phyloP scores from a whole-genome alignment of 2,113 vertebrate genomes.

The Neoarius graeffei region DNA sequence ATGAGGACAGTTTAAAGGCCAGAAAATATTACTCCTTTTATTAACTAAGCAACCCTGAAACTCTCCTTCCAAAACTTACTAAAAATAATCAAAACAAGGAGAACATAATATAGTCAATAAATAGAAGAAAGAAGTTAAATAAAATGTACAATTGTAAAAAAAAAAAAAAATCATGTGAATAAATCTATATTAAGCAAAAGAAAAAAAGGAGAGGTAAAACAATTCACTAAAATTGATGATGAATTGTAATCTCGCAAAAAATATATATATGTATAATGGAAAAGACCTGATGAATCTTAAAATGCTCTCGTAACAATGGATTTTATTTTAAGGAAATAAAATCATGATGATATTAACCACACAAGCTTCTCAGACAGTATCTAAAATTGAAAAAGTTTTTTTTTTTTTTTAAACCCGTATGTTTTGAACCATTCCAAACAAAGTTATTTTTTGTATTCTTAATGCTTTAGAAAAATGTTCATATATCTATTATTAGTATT shows the following conservation, averaged over 20 bases:
- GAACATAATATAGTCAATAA: conserved; percentile 75
- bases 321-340: conserved; percentile 60
- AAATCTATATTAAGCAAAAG: conserved; percentile 64
- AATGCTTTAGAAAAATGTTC: conserved; percentile 83
- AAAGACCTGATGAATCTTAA: conserved; percentile 60
- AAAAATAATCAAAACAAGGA: conserved; percentile 64
- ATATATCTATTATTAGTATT: conserved; percentile 81
- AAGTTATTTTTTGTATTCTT: conserved; percentile 73
- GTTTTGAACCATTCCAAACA: conserved; percentile 78
- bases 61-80: conserved; percentile 61
- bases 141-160: conserved; percentile 51
- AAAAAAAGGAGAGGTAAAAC: conserved; percentile 58
- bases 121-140: conserved; percentile 75
- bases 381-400: conserved; percentile 60
- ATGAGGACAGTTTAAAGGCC: conserved; percentile 58
- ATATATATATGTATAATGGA: conserved; percentile 43
- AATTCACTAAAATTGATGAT: conserved; percentile 57
- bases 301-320: conserved; percentile 60
- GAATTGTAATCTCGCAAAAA: conserved; percentile 54
- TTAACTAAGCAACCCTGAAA: conserved; percentile 62
- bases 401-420: conserved; percentile 77
- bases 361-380: conserved; percentile 67
- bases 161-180: conserved; percentile 51
- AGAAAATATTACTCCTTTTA: neutral
- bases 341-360: conserved; percentile 44